A percentile compares a stretch with the other conserved stretches of the same genome.
Evolutionary conservation across 2,113 vertebrate species (phyloP).

Genomic region (Tragelaphus buxtoni): DNA sequence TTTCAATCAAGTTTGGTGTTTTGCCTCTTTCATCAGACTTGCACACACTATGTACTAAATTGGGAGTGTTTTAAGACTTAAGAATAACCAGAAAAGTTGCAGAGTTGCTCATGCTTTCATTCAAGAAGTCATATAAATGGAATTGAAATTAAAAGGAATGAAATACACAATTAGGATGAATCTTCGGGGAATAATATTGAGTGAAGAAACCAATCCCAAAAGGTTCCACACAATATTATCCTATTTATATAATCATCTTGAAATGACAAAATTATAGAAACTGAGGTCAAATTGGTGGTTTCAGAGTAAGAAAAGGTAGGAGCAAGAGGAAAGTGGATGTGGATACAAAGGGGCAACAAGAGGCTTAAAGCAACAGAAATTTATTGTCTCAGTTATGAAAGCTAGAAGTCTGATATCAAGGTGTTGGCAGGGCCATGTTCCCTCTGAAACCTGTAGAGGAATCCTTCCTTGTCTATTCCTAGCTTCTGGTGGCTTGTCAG

Average conservation of each 20-base stretch:
- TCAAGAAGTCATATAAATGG: not conserved
- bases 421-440: not conserved
- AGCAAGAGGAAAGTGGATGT: not conserved
- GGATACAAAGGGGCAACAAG: not conserved
- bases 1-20: not conserved
- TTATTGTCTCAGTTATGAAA: not conserved
- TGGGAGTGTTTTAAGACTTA: not conserved
- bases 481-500: not conserved
- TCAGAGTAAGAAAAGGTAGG: not conserved
- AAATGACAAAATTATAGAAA: slow-evolving; percentile 28
- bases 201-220: not conserved
- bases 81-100: not conserved
- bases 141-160: not conserved
- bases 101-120: not conserved
- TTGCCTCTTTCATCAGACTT: not conserved
- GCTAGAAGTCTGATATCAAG: not conserved
- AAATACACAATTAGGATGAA: not conserved
- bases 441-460: not conserved
- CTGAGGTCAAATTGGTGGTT: not conserved
- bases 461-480: not conserved
- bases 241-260: not conserved
- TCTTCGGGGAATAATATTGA: not conserved
- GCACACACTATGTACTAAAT: not conserved
- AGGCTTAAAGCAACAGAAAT: not conserved
- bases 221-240: not conserved